Percentiles rank a stretch among this genome's conserved stretches.
Conservation (phyloP, 2,113 vertebrate species). For the Macrotis lagotis region DNA sequence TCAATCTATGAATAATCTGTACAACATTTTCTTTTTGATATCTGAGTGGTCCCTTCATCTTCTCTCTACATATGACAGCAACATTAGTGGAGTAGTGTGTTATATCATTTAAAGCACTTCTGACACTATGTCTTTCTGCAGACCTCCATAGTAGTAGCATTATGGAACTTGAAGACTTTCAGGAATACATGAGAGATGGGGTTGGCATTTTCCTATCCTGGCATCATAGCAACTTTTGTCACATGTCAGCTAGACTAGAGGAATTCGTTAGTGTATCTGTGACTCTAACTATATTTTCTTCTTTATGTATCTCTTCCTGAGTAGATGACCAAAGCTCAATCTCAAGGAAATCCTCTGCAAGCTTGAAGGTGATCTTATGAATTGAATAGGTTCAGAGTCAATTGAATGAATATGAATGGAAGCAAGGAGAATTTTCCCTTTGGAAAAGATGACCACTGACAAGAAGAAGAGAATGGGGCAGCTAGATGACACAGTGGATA, state of each 20-base stretch:
- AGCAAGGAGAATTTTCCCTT: neutral
- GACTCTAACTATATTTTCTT: neutral
- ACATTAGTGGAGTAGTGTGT: neutral
- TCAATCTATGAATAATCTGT: neutral
- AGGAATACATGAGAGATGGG: neutral
- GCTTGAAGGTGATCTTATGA: neutral
- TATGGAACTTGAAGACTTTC: neutral
- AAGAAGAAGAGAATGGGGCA: neutral
- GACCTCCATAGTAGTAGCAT: neutral
- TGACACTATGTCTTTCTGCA: neutral
- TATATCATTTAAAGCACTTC: neutral
- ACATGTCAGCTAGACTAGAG: neutral
- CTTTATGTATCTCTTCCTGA: neutral
- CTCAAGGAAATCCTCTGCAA: neutral
- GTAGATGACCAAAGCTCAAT: neutral
- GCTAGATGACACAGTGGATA: too few relatives aligned
- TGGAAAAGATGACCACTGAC: neutral
- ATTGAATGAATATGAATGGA: neutral
- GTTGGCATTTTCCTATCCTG: neutral
- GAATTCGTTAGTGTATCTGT: neutral
- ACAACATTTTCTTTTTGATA: neutral
- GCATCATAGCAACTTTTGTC: neutral
- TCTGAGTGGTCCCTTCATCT: neutral
- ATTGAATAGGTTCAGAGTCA: neutral
- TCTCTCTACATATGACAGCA: neutral